These are phyloP conservation scores for Thelaira solivaga DNA, from an alignment of 2,888 invertebrate genomes.

Conservation along the genomic window DNA sequence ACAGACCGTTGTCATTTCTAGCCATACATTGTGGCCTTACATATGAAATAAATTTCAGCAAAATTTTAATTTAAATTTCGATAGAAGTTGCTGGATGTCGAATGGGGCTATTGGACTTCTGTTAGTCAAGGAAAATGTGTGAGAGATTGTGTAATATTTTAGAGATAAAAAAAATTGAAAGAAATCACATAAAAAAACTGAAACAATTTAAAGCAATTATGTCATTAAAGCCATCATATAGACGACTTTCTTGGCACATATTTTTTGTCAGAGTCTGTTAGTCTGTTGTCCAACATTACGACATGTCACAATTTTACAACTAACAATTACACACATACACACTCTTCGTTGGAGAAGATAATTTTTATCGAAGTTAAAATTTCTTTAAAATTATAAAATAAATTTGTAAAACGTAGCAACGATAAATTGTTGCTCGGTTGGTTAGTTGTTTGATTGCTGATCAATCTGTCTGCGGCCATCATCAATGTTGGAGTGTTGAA, in stretches of 20 bases:
- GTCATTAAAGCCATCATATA: constrained; percentile 26
- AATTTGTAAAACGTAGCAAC: too few species aligned
- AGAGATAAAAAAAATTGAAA: not conserved
- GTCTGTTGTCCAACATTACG: constrained; percentile 31
- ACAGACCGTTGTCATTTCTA: too few species aligned
- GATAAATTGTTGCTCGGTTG: constrained; percentile 10
- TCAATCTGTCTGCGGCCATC: constrained; percentile 17
- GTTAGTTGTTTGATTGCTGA: constrained; percentile 6
- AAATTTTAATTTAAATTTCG: too few species aligned
- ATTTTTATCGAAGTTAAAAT: constrained; percentile 5
- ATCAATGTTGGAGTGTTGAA: constrained; percentile 38
- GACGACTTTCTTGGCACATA: constrained; percentile 5
- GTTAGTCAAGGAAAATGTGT: too few species aligned
- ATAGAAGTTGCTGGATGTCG: too few species aligned
- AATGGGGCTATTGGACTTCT: too few species aligned
- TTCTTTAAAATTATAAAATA: too few species aligned
- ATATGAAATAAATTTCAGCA: too few species aligned
- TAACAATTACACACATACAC: not conserved
- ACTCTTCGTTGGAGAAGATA: constrained; percentile 1
- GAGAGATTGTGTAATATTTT: not conserved
- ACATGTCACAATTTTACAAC: constrained; percentile 44
- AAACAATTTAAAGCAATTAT: constrained; percentile 42
- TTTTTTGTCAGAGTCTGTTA: not conserved
- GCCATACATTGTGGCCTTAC: too few species aligned
- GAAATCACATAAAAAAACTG: constrained; percentile 2